phyloP scores from a whole-genome alignment of 2,113 vertebrate genomes.

The Laterallus jamaicensis region DNA sequence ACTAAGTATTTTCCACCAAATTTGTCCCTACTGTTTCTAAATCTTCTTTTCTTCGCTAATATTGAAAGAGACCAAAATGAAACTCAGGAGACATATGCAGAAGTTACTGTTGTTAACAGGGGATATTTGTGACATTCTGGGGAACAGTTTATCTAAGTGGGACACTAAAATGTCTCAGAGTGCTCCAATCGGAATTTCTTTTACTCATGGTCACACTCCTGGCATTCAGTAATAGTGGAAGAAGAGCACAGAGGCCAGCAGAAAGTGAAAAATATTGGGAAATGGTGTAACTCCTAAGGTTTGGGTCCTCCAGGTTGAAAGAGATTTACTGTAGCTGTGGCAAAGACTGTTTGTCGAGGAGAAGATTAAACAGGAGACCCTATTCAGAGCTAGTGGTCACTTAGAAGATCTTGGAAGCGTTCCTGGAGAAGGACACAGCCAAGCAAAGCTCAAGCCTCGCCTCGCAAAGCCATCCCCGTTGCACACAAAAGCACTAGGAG shows the following conservation, averaged over 20 bases:
- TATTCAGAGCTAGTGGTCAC: conserved; percentile 53
- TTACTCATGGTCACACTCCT: conserved; percentile 12
- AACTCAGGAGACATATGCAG: conserved; percentile 1
- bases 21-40: conserved; percentile 50
- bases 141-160: neutral
- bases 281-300: neutral
- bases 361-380: conserved; percentile 60
- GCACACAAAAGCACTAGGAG: conserved; percentile 22
- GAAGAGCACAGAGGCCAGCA: neutral
- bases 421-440: conserved; percentile 26
- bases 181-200: conserved; percentile 15
- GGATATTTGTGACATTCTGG: neutral
- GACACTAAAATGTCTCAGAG: neutral
- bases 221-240: conserved; percentile 34
- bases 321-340: conserved; percentile 54
- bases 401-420: conserved; percentile 66
- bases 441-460: neutral
- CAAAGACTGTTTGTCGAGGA: conserved; percentile 39
- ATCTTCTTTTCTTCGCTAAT: conserved; percentile 59
- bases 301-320: neutral
- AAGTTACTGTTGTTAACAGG: conserved; percentile 25
- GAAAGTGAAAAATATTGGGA: conserved; percentile 1
- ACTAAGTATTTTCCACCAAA: conserved; percentile 55
- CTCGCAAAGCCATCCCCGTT: neutral
- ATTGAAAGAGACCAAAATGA: conserved; percentile 7